Evolutionary conservation across 2,797 vertebrate genomes (phyloP).

Genomic region (Characodon lateralis): DNA sequence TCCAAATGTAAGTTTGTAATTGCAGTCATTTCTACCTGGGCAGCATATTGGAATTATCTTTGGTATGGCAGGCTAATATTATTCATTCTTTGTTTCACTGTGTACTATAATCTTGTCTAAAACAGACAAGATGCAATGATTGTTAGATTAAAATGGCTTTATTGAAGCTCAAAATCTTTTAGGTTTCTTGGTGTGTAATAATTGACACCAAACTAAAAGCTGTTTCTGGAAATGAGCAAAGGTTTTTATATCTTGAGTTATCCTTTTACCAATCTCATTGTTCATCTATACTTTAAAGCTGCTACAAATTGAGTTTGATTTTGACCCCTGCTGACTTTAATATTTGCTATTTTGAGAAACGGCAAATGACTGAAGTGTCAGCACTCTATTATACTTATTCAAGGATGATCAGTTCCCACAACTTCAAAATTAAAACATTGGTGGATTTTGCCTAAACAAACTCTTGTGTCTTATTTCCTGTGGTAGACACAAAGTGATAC

Average conservation of each 20-base stretch:
- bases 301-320: conserved; percentile 44
- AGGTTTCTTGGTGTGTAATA: conserved; percentile 35
- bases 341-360: background rate
- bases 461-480: background rate
- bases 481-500: background rate
- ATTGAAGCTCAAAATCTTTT: conserved; percentile 1
- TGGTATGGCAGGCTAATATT: background rate
- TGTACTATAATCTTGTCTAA: background rate
- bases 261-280: conserved; percentile 42
- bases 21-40: background rate
- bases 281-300: conserved; percentile 58
- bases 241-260: conserved; percentile 54
- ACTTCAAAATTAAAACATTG: background rate
- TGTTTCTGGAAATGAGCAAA: background rate
- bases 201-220: conserved; percentile 52
- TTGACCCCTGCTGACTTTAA: conserved; percentile 13
- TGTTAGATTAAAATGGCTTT: background rate
- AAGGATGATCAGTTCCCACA: background rate
- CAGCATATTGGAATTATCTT: background rate
- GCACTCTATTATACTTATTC: background rate
- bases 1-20: conserved; percentile 86
- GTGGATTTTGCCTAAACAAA: too few species aligned
- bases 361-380: background rate
- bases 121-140: background rate
- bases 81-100: background rate